Evolutionary conservation across 2,888 invertebrate genomes (phyloP), one percentile per base, ranked within the genome.

Genomic region (Acanthoscelides obtectus): DNA sequence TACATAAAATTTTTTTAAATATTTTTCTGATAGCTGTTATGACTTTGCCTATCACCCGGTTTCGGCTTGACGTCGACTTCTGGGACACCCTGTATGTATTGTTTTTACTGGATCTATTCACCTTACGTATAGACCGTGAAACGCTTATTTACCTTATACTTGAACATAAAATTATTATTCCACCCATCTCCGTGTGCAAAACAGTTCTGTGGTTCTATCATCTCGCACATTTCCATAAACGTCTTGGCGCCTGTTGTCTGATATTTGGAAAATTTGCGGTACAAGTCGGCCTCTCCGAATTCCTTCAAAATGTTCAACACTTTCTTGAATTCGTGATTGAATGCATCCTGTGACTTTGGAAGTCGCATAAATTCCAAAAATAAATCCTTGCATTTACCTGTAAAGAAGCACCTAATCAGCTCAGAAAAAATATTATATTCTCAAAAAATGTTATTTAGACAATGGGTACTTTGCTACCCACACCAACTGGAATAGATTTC

Each of bases 181-280:
- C 75, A 75, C 63, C 75, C 72, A 64, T 75, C 75, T 5, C 75
- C 75, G 66, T 75, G 75, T 8, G 71, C 63, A 21, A 75, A 70
- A 17, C 70, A 65, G 2, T 69, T 70, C 25, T 65, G 72, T 2
- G 69, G 67, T 22, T 75, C 71, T 0, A 20, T 22, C n/a, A 19
- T 6, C 8, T 68, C 22, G 25, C 20, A 19, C 0, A 68, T 25
- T 2, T 68, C 25, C 25, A 68, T 25, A 12, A 68, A 12, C 22
- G 22, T 27, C n/a, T 25, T 22, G 17, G 68, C 20, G 3, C 25
- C 25, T 22, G 19, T 22, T 12, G 20, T 20, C 12, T 27, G 27
- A 25, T 20, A 12, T 20, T 25, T 68, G 22, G 2, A 6, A 6
- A 68, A 19, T 68, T 68, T 68, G 8, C n/a, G 4, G 19, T 25